Conservation (phyloP, 2,888 invertebrate species). For the Pyralis farinalis region DNA sequence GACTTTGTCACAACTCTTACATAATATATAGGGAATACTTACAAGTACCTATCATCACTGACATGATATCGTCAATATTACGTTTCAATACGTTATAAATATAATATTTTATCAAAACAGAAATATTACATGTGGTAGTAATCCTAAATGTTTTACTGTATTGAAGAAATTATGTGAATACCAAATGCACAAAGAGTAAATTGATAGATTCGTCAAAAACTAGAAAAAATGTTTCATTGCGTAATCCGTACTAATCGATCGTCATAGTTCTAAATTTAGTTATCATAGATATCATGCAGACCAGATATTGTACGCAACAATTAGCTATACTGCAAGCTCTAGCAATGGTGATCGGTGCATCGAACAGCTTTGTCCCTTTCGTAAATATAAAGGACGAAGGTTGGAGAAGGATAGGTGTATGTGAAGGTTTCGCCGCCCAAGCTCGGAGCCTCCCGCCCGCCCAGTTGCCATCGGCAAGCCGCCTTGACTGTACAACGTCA, state of each 20-base stretch:
- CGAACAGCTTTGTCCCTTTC: conserved; percentile 42
- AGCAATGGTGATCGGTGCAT: conserved; percentile 50
- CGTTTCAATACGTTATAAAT: no score
- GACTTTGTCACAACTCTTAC: no score
- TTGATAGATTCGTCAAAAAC: no score
- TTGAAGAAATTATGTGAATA: no score
- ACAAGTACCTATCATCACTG: no score
- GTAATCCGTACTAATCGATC: conserved; percentile 26
- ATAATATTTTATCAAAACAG: no score
- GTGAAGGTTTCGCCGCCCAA: conserved; percentile 57
- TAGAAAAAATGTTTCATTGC: no score
- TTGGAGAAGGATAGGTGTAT: conserved; percentile 51
- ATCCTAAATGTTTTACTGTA: no score
- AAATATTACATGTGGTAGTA: no score
- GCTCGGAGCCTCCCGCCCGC: conserved; percentile 66
- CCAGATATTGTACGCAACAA: conserved; percentile 19
- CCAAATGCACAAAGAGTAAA: no score
- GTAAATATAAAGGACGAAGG: conserved; percentile 25
- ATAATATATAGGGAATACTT: no score
- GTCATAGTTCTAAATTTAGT: conserved; percentile 27
- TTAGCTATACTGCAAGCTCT: conserved; percentile 43
- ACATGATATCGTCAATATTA: no score
- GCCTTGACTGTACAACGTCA: conserved; percentile 45
- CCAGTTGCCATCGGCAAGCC: conserved; percentile 60
- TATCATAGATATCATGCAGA: conserved; percentile 21